Base-by-base conservation (phyloP, 2,888 invertebrate genomes). In the Phymatocera aterrima region DNA sequence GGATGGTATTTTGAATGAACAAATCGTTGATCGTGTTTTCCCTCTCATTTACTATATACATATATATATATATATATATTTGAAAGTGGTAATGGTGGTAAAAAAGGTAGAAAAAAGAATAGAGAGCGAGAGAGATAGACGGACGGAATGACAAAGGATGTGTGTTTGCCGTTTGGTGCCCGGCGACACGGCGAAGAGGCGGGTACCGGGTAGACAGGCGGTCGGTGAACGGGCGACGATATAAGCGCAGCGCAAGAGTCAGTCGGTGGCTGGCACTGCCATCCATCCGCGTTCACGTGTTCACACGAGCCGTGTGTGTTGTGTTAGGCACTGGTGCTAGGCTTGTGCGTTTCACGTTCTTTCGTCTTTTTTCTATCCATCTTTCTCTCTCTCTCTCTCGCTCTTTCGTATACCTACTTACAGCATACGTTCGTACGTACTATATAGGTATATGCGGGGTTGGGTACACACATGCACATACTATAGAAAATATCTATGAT, bases 241-340 rank as follows among this genome's bases (percentile, higher is more conserved):
- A 60, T 34, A 64, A 43, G 72, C 81, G 78, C 78, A 70, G 79
- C 79, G 46, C 31, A 28, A 18, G 28, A 2, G 43, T 24, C 60
- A 78, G 74, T 37, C 85, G 86, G 90, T 87, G 89, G 86, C 89
- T 90, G 90, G 90, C 88, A 90, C 90, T 88, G 84, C 89, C 89
- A 88, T 88, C 87, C 89, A 88, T 86, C 82, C 80, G 83, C 86
- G 28, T 60, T 21, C 34, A 48, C 46, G 28, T 37, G 37, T 18
- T 37, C 34, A 64, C 10, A n/a, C 43, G 60, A 37, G n/a, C 37
- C 61, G 37, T 37, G 61, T 57, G 57, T 18, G 12, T 57, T n/a
- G n/a, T n/a, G n/a, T n/a, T n/a, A n/a, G n/a, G n/a, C n/a, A n/a
- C n/a, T n/a, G n/a, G n/a, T n/a, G n/a, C n/a, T n/a, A n/a, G n/a